phyloP scores from a whole-genome alignment of 2,797 vertebrate genomes.

The Pseudocheirus occidentalis region DNA sequence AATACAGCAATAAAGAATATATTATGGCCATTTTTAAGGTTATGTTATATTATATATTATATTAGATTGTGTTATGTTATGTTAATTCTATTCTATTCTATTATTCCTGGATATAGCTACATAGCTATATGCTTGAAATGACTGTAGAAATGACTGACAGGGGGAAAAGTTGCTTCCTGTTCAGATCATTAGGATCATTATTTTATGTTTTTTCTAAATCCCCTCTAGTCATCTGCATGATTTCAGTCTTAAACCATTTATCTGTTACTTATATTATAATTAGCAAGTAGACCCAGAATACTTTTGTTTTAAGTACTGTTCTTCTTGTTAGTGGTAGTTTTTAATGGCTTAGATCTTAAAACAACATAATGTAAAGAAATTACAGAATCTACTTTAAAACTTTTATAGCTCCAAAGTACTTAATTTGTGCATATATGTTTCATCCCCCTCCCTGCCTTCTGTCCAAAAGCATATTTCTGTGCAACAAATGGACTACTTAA shows the following conservation, averaged over 20 bases:
- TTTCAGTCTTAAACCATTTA: constrained; percentile 20
- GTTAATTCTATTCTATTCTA: too few relatives aligned
- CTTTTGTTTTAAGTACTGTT: neutral
- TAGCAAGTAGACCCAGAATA: neutral
- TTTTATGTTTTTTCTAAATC: constrained; percentile 17
- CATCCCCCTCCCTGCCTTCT: neutral
- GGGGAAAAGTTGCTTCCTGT: neutral
- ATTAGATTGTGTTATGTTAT: too few relatives aligned
- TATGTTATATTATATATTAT: too few relatives aligned
- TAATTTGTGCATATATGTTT: neutral
- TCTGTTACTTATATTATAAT: neutral
- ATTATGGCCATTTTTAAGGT: neutral
- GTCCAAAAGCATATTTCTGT: constrained; percentile 14
- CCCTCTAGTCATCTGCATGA: neutral
- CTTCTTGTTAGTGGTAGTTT: neutral
- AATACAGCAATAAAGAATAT: neutral
- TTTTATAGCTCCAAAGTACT: neutral
- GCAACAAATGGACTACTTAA: constrained; percentile 26
- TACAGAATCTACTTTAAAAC: constrained; percentile 22
- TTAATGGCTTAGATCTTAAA: neutral
- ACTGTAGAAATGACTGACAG: neutral
- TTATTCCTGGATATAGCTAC: neutral
- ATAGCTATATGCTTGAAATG: neutral
- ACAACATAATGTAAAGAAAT: constrained; percentile 12
- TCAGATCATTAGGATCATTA: constrained; percentile 28